These are phyloP conservation scores for Elymnias hypermnestra DNA, from an alignment of 1,140 invertebrate species.

Conservation along the genomic window DNA sequence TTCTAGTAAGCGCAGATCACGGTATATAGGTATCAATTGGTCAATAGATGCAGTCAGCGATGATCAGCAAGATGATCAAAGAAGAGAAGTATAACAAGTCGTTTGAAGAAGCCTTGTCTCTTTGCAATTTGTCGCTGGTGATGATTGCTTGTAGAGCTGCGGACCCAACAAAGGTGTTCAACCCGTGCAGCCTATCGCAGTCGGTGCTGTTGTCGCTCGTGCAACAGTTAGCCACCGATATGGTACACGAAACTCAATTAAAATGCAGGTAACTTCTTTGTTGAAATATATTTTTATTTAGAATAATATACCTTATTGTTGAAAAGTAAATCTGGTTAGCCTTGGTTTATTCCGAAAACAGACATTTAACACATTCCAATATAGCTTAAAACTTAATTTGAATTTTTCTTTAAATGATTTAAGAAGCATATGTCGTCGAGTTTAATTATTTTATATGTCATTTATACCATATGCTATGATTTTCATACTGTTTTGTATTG, in stretches of 20 bases:
- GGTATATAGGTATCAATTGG: background rate
- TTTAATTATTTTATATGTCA: too few species aligned
- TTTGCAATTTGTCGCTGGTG: conserved; percentile 88
- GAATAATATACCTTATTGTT: too few species aligned
- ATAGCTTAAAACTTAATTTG: too few species aligned
- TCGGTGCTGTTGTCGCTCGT: conserved; percentile 91
- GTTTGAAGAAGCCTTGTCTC: conserved; percentile 90
- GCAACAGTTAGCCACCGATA: conserved; percentile 92
- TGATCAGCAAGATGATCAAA: conserved; percentile 82
- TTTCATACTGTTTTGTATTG: too few species aligned
- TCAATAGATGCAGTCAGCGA: conserved; percentile 75
- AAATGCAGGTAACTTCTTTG: conserved; percentile 95
- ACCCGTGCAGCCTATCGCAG: conserved; percentile 82
- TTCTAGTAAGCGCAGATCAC: background rate
- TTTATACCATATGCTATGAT: too few species aligned
- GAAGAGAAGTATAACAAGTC: conserved; percentile 87
- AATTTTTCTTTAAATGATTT: too few species aligned
- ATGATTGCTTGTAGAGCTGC: conserved; percentile 89
- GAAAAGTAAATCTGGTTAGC: too few species aligned
- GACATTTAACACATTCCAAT: too few species aligned
- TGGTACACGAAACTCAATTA: conserved; percentile 88
- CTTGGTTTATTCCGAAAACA: too few species aligned
- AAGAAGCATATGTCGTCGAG: too few species aligned
- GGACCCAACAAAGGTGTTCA: conserved; percentile 85
- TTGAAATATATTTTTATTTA: too few species aligned